Conservation (phyloP, 2,113 vertebrate genomes). For the Grallaria varia region DNA sequence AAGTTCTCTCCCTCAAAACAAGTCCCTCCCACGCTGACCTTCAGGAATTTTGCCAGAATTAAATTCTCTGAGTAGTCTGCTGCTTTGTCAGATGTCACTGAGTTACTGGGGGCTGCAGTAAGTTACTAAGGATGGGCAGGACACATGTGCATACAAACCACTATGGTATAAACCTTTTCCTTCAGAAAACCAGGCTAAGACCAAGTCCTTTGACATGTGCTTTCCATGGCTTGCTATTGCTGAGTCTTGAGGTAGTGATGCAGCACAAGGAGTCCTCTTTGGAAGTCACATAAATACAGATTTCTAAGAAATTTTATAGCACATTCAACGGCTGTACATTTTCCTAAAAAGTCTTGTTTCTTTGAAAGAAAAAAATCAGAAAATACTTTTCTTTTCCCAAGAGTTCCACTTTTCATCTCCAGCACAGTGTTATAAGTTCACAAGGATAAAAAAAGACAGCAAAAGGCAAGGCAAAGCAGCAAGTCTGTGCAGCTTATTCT, state of each 20-base stretch:
- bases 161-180: background rate
- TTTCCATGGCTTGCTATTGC: background rate
- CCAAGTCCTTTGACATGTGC: background rate
- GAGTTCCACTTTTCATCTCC: background rate
- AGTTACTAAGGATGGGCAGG: background rate
- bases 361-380: background rate
- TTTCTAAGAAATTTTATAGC: background rate
- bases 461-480: background rate
- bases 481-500: background rate
- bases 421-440: background rate
- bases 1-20: background rate
- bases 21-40: background rate
- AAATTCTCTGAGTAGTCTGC: background rate
- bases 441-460: background rate
- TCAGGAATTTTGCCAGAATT: background rate
- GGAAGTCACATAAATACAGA: background rate
- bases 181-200: background rate
- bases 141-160: rapidly evolving
- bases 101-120: background rate
- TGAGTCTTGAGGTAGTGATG: background rate
- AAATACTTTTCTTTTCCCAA: background rate
- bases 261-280: background rate
- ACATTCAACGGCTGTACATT: background rate
- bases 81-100: background rate
- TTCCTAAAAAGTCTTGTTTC: background rate